A percentile compares a stretch with the other conserved stretches of the same genome.
These are phyloP conservation scores for Sebastolobus alascanus DNA, from an alignment of 2,797 vertebrate genomes.

Conservation along the genomic window DNA sequence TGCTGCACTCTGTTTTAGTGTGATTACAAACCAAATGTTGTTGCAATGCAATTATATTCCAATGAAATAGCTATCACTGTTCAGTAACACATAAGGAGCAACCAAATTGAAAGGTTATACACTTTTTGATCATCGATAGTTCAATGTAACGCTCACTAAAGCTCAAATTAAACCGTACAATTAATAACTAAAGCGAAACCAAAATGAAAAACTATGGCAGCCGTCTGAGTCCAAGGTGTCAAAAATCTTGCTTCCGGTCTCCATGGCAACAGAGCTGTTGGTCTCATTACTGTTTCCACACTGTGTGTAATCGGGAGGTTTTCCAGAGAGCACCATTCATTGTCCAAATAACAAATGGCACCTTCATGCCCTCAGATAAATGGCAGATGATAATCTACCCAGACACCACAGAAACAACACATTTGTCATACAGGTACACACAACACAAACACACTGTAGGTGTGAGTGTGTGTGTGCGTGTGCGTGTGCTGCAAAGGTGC, in stretches of 20 bases:
- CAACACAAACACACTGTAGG: constrained; percentile 32
- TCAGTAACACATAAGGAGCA: constrained; percentile 29
- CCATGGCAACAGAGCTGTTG: constrained; percentile 86
- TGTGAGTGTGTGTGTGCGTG: constrained; percentile 2
- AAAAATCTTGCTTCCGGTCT: constrained; percentile 76
- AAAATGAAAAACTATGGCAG: constrained; percentile 61
- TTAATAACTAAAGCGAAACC: constrained; percentile 48
- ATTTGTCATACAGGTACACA: constrained; percentile 77
- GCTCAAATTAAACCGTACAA: constrained; percentile 66
- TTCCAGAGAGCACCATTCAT: constrained; percentile 79
- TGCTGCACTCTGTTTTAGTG: constrained; percentile 46
- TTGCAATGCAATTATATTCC: constrained; percentile 48
- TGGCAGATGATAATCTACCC: constrained; percentile 82
- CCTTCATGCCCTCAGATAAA: constrained; percentile 80
- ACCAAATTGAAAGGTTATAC: constrained; percentile 46
- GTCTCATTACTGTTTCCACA: constrained; percentile 83
- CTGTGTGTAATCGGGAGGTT: constrained; percentile 81
- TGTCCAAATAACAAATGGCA: constrained; percentile 84
- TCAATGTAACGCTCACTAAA: constrained; percentile 12
- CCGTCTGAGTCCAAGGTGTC: constrained; percentile 73
- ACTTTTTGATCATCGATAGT: constrained; percentile 16
- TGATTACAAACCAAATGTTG: constrained; percentile 63
- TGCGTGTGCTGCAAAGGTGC: constrained; percentile 13
- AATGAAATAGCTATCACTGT: constrained; percentile 28
- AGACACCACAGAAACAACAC: constrained; percentile 78